Conservation (phyloP, 1,140 invertebrate genomes). For the Onthophagus taurus region DNA sequence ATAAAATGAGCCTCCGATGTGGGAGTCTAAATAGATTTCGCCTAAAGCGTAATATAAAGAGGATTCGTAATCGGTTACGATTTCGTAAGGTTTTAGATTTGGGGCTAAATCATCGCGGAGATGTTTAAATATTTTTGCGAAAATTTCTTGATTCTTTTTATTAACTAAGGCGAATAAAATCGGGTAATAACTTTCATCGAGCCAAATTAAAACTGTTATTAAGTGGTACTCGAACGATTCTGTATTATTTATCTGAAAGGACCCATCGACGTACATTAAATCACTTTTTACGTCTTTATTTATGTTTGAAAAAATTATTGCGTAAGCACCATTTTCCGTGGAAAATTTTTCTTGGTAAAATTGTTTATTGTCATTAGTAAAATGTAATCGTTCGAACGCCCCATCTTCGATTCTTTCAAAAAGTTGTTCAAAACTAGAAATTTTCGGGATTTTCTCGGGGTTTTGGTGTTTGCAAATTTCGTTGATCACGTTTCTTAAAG, state of each 20-base stretch:
- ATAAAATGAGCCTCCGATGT: constrained; percentile 30
- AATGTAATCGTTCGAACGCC: constrained; percentile 26
- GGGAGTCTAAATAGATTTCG: constrained; percentile 27
- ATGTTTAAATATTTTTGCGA: constrained; percentile 26
- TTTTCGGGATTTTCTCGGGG: constrained; percentile 11
- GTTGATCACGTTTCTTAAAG: constrained; percentile 25
- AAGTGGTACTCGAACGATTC: constrained; percentile 28
- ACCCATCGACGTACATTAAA: constrained; percentile 31
- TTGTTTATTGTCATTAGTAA: constrained; percentile 24
- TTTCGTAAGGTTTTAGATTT: constrained; percentile 27
- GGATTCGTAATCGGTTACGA: constrained; percentile 31
- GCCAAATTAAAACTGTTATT: constrained; percentile 29
- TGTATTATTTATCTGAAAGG: constrained; percentile 26
- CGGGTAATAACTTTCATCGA: constrained; percentile 30
- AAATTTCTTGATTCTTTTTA: constrained; percentile 26
- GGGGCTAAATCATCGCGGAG: constrained; percentile 24
- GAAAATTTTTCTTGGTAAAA: constrained; percentile 30
- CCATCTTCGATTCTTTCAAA: constrained; percentile 28
- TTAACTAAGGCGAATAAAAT: constrained; percentile 30
- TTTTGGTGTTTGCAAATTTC: constrained; percentile 28
- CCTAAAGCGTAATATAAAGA: constrained; percentile 30
- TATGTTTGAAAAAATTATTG: constrained; percentile 26
- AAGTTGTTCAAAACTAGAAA: constrained; percentile 27
- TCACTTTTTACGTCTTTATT: constrained; percentile 24
- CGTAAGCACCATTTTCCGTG: constrained; percentile 23